A percentile compares a stretch with the other conserved stretches of the same genome.
These are phyloP conservation scores for Dendronephthya gigantea DNA, from an alignment of 64 coral and sea anemone species.

Conservation along the genomic window DNA sequence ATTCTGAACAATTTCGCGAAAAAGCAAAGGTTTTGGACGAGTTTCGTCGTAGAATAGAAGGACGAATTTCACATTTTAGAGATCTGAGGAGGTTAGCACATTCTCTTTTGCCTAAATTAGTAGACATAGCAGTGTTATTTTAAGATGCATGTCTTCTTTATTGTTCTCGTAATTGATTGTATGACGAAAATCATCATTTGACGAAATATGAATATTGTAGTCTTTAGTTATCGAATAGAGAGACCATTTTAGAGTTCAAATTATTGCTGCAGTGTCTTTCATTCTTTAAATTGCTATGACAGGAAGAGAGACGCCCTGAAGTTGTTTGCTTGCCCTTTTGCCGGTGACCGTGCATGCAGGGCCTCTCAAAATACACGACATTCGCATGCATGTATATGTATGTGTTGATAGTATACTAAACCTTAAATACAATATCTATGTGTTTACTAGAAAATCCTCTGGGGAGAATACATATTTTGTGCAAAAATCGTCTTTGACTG, in stretches of 20 bases:
- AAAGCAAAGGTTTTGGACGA: constrained; percentile 28
- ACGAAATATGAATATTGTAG: too few species aligned
- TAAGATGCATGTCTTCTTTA: not conserved
- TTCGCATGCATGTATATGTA: too few species aligned
- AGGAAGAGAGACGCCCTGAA: too few species aligned
- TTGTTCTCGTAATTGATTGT: not conserved
- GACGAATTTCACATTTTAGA: not conserved
- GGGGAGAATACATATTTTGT: constrained; percentile 22
- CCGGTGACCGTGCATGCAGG: too few species aligned
- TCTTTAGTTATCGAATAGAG: too few species aligned
- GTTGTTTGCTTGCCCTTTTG: too few species aligned
- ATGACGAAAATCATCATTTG: too few species aligned
- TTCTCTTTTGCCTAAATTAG: not conserved
- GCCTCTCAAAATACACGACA: too few species aligned
- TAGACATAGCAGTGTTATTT: not conserved
- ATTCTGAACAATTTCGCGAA: constrained; percentile 38
- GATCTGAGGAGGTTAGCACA: not conserved
- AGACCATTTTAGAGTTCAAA: too few species aligned
- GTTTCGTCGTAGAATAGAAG: constrained; percentile 6
- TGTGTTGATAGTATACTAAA: not conserved
- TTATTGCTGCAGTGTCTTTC: too few species aligned
- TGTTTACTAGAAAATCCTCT: not conserved
- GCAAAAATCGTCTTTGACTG: not conserved
- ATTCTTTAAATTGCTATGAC: too few species aligned
- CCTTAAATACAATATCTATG: not conserved